A percentile compares a stretch with the other conserved stretches of the same genome.
These are phyloP conservation scores for Chinchilla lanigera DNA, from an alignment of 2,113 vertebrate genomes.

Conservation along the genomic window DNA sequence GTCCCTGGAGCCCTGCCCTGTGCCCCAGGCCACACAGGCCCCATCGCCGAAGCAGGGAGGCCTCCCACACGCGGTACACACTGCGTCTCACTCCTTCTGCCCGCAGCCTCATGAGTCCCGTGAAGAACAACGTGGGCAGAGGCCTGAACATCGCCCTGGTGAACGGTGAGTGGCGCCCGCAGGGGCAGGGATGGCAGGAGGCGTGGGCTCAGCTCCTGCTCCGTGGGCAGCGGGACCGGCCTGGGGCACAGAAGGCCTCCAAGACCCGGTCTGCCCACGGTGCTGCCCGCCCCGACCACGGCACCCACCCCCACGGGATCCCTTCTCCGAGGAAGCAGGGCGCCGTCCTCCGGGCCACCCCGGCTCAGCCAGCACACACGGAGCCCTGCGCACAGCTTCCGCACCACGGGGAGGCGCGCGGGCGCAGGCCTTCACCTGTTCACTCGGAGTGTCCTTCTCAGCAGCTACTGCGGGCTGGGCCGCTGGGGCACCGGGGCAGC, in stretches of 20 bases:
- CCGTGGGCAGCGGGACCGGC: background rate
- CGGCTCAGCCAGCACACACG: background rate
- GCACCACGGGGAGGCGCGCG: no score
- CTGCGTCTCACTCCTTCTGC: background rate
- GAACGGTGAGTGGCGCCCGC: conserved; percentile 87
- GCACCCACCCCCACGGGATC: background rate
- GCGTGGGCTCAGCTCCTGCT: background rate
- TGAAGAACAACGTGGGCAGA: conserved; percentile 90
- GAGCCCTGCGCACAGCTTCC: background rate
- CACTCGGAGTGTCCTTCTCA: background rate
- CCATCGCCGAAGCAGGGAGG: background rate
- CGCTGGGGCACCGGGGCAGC: background rate
- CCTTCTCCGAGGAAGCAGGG: background rate
- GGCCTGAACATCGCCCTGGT: conserved; percentile 92
- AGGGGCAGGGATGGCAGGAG: accelerated
- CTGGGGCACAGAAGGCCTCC: background rate
- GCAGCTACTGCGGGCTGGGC: background rate
- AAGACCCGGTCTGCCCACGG: accelerated
- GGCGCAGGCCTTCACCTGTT: background rate
- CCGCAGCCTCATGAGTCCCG: conserved; percentile 90
- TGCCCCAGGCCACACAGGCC: accelerated
- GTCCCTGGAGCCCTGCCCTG: background rate
- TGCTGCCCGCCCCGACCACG: background rate
- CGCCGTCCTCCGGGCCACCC: background rate
- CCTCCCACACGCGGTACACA: background rate